Evolutionary conservation across 2,888 invertebrate species (phyloP), one percentile per base, ranked within the genome.

Genomic region (Lapara coniferarum): DNA sequence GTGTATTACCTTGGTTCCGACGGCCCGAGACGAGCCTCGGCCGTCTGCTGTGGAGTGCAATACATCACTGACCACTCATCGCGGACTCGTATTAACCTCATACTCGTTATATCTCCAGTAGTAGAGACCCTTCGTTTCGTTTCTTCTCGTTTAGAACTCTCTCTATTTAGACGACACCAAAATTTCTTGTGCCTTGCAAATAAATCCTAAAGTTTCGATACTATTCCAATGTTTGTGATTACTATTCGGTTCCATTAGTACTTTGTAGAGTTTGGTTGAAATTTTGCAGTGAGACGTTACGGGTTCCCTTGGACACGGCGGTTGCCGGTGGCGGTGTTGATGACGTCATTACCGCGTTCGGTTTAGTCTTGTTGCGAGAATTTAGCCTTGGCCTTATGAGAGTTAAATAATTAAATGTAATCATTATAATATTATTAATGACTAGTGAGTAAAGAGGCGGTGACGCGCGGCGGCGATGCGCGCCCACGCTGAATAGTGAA

Each of bases 351-450:
- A 81, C 85, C 87, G 89, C 87, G 85, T 84, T 81, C 85, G 82
- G 89, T 89, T 90, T 90, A 90, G 91, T 91, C 87, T 89, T 91
- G 91, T 92, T 92, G 93, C 92, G 93, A 92, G 93, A 93, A 93
- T 93, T 93, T 93, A 93, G 93, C 92, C 93, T 93, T 93, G 93
- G 93, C 93, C 93, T 93, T 93, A 93, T 94, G 92, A 94, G 88
- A 93, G 90, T 92, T 89, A 89, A 90, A 90, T 89, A 89, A 90
- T 85, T 90, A 89, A 91, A 89, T 92, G 86, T 93, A 93, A 92
- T 92, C 90, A 90, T 88, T 89, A 88, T 89, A 37, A 5, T 37
- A 88, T 87, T 81, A 84, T 81, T 78, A 84, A 81, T 79, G 76
- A 84, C 87, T 89, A 89, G 83, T 89, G 87, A 85, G 84, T 79